Evolutionary conservation across 1,140 invertebrate species (phyloP), one percentile per base, ranked within the genome.

Genomic region (Drosophila littoralis): DNA sequence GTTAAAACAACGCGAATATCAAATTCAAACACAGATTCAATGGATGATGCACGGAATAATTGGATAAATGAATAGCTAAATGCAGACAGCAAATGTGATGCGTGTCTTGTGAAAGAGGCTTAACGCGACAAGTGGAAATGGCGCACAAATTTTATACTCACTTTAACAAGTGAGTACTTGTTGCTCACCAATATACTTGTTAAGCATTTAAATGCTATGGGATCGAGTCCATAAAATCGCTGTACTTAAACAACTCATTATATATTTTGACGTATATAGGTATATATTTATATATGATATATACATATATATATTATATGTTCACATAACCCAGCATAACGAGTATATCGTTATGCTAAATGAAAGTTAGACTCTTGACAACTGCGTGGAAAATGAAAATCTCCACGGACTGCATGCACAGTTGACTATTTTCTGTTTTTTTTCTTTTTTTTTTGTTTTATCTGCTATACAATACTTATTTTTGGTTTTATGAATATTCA

Each of bases 401-500:
- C 36, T 9, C 28, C 51, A 50, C 12, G 40, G 42, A 45, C 5
- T 33, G 28, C 35, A 6, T 13, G 42, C 36, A 7, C 32, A 61
- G 51, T 36, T 45, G 22, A 13, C 42, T 13, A 28, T 15, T 13
- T 43, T 36, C 33, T 17, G 22, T 13, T 28, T 10, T 15, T 13
- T 28, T 10, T 15, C 10, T 43, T 36, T 17, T 17, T 48, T 13
- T 48, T 10, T 33, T n/a, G 15, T 43, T 43, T 12, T 42, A 38
- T 36, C 36, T 38, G 9, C 1, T 59, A n/a, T 43, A 9, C 58
- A 5, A 15, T 51, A 1, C 38, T 13, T 42, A 32, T 43, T 36
- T 52, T 43, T 45, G 12, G 54, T 46, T 70, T 63, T 57, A 75
- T 75, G 72, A 75, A 75, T 75, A 75, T 75, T 75, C 72, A 75